A percentile compares a stretch with the other conserved stretches of the same genome.
These are phyloP conservation scores for Chrysolina americana DNA, from an alignment of 2,888 invertebrate genomes.

Conservation along the genomic window DNA sequence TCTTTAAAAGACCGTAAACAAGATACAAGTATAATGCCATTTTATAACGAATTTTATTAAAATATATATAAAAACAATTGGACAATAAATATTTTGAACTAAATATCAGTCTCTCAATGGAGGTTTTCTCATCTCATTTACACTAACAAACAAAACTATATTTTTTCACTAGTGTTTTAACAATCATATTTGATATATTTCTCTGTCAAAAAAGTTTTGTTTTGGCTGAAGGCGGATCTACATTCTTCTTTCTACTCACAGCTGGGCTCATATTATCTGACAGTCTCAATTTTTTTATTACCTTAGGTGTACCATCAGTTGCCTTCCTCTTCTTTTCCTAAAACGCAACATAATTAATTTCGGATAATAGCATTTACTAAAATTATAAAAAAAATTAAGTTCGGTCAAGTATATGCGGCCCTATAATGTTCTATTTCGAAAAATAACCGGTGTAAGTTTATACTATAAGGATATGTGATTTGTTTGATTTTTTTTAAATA, in stretches of 20 bases:
- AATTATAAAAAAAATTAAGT: too few species aligned
- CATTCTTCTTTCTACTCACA: slow-evolving; percentile 51
- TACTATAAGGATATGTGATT: too few species aligned
- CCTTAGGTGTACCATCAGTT: slow-evolving; percentile 61
- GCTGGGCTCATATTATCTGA: slow-evolving; percentile 62
- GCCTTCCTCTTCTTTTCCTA: slow-evolving; percentile 64
- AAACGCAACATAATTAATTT: slow-evolving; percentile 38
- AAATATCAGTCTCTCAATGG: slow-evolving; percentile 1
- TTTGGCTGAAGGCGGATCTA: slow-evolving; percentile 32
- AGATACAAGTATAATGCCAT: too few species aligned
- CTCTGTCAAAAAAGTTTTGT: slow-evolving; percentile 42
- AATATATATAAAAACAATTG: slow-evolving; percentile 1
- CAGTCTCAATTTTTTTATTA: slow-evolving; percentile 65
- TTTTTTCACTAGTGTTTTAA: not conserved
- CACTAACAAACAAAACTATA: not conserved
- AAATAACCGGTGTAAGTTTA: too few species aligned
- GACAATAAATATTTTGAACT: slow-evolving; percentile 1
- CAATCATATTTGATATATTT: not conserved
- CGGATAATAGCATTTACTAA: not conserved
- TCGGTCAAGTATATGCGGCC: not conserved
- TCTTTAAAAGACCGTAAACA: too few species aligned
- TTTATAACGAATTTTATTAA: not conserved
- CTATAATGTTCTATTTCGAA: not conserved
- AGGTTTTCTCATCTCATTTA: not conserved
- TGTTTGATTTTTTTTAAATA: too few species aligned